Evolutionary conservation across 2,888 invertebrate genomes (phyloP).

Genomic region (Hylaea fasciaria): DNA sequence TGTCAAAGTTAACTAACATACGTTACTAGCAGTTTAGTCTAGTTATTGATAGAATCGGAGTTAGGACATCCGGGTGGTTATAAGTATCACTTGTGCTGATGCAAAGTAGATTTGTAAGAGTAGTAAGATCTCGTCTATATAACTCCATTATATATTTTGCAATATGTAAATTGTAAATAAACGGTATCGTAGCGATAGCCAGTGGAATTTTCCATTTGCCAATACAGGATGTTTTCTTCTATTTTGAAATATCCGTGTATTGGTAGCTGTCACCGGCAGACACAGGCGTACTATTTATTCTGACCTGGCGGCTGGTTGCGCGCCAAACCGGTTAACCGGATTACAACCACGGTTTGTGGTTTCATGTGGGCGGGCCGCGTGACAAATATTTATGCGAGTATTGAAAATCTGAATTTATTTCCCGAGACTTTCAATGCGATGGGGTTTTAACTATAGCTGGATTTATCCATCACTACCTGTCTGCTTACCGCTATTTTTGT

Average conservation of each 20-base stretch:
- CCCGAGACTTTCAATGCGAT: conserved; percentile 38
- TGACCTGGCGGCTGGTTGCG: conserved; percentile 53
- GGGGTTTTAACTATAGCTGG: not conserved
- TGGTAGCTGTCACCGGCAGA: conserved; percentile 55
- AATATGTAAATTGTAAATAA: not conserved
- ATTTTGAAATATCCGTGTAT: conserved; percentile 37
- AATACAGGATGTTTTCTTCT: conserved; percentile 35
- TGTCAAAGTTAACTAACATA: too few relatives aligned
- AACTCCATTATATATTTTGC: not conserved
- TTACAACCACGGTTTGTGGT: conserved; percentile 64
- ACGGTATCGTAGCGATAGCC: conserved; percentile 4
- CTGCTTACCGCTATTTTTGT: too few relatives aligned
- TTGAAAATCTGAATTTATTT: conserved; percentile 55
- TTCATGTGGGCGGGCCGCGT: conserved; percentile 50
- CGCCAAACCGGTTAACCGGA: conserved; percentile 66
- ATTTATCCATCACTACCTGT: not conserved
- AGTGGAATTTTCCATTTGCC: conserved; percentile 27
- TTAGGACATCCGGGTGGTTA: too few relatives aligned
- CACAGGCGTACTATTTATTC: conserved; percentile 41
- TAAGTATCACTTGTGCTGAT: too few relatives aligned
- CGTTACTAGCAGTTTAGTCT: too few relatives aligned
- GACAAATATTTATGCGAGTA: conserved; percentile 56
- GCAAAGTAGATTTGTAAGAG: too few relatives aligned
- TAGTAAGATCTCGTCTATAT: too few relatives aligned
- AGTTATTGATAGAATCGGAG: too few relatives aligned